These are phyloP conservation scores for Apostichopus californicus DNA, from an alignment of 35 echinoderm and acorn worm genomes.

Conservation along the genomic window DNA sequence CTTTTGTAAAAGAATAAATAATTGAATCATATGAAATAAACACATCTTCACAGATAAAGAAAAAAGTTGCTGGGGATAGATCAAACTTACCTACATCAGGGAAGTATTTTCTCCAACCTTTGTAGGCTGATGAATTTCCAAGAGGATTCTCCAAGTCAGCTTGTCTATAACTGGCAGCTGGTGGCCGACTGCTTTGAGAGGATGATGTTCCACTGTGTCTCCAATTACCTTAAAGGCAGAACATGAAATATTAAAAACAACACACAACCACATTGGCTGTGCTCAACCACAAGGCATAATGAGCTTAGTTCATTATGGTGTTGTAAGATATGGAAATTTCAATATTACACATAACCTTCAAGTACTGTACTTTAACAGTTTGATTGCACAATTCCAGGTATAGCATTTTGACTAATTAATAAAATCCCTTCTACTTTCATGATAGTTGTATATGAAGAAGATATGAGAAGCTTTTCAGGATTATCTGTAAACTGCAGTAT, in stretches of 20 bases:
- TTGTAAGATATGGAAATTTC: background rate
- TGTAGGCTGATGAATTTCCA: conserved; percentile 62
- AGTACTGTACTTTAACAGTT: too few relatives aligned
- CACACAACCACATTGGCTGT: background rate
- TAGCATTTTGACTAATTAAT: too few relatives aligned
- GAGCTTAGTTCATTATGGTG: background rate
- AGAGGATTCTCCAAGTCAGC: conserved; percentile 53
- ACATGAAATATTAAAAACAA: background rate
- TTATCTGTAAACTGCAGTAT: too few relatives aligned
- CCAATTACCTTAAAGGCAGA: conserved; percentile 44
- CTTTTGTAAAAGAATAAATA: too few relatives aligned
- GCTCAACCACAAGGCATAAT: background rate
- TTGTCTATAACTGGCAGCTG: conserved; percentile 60
- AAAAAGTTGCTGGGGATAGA: too few relatives aligned
- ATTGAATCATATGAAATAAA: too few relatives aligned
- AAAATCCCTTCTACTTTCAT: too few relatives aligned
- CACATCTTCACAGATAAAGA: too few relatives aligned
- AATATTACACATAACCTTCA: background rate
- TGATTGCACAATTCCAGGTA: too few relatives aligned
- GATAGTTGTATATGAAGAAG: too few relatives aligned
- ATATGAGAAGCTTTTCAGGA: too few relatives aligned
- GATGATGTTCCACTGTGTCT: conserved; percentile 39
- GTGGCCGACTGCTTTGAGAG: conserved; percentile 16
- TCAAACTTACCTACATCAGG: conserved; percentile 76
- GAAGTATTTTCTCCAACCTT: conserved; percentile 92